Base-by-base conservation (phyloP, 2,797 vertebrate genomes). In the Enoplosus armatus region DNA sequence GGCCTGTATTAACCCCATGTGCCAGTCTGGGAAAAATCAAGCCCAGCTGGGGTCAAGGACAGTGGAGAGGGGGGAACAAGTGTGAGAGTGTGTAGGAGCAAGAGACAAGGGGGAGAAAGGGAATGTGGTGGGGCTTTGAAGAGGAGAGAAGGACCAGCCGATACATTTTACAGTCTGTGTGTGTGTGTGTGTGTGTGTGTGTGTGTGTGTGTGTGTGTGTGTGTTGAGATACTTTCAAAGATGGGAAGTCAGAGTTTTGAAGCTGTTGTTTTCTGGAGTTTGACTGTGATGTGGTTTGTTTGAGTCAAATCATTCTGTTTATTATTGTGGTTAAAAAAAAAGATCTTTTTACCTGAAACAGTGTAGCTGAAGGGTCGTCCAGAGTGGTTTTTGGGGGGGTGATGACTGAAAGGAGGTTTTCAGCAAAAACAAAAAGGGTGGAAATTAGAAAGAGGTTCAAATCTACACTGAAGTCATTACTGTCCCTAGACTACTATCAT, bases 21-120 rank as follows among this genome's bases (percentile, higher is more conserved):
- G 92, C 93, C 93, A 94, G 91, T 93, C 94, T 94, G 93, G 93
- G 90, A 90, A 89, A 92, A 95, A 95, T 94, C 89, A 95, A 94
- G 90, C 90, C 91, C 94, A 94, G 93, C 93, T 95, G 93, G 92
- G 94, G 93, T 94, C 92, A 93, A 92, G 92, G 93, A 91, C 86
- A 90, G 89, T 89, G 85, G 87, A 89, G 88, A 76, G 76, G 72
- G 72, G 82, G 73, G 72, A 82, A 80, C 82, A 82, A 90, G 88
- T 88, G 87, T 78, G 78, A 86, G 90, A 73, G 76, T 54, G 82
- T 77, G 83, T 73, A 72, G 81, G 67, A 82, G 76, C 24, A 53
- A 84, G 78, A 79, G 54, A 58, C 67, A 53, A 72, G 77, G 79
- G 64, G 62, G 59, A 75, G 70, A 75, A 63, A 3, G 71, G 83